Evolutionary conservation across 2,113 vertebrate genomes (phyloP).

Genomic region (Eudyptes chrysolophus): DNA sequence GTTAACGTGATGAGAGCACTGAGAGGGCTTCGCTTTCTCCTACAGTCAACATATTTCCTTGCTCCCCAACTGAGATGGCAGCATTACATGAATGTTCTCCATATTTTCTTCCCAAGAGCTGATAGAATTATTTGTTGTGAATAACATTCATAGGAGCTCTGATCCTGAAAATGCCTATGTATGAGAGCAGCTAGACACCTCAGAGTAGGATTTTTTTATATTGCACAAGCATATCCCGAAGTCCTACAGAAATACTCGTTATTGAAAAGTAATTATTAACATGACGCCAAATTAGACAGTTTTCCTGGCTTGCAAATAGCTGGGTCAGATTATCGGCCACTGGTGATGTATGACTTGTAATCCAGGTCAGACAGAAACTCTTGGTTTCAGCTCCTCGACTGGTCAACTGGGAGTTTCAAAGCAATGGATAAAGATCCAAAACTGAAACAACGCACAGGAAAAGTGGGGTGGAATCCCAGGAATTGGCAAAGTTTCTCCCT

Average conservation of each 20-base stretch:
- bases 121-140: slow-evolving; percentile 46
- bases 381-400: background rate
- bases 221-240: background rate
- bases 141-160: slow-evolving; percentile 13
- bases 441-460: background rate
- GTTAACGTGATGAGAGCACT: background rate
- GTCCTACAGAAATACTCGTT: background rate
- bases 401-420: background rate
- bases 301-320: background rate
- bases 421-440: background rate
- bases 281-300: background rate
- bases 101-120: slow-evolving; percentile 22
- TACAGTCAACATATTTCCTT: background rate
- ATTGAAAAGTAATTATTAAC: background rate
- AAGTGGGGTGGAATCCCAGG: background rate
- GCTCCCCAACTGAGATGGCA: slow-evolving; percentile 28
- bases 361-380: background rate
- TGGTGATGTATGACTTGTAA: background rate
- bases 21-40: slow-evolving; percentile 17
- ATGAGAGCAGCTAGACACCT: background rate
- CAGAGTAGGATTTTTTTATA: background rate
- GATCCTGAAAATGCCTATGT: slow-evolving; percentile 28
- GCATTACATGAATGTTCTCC: slow-evolving; percentile 24
- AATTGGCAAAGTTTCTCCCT: background rate
- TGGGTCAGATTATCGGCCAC: background rate